Evolutionary conservation across 2,888 invertebrate species (phyloP).

Genomic region (Dynastes maya): DNA sequence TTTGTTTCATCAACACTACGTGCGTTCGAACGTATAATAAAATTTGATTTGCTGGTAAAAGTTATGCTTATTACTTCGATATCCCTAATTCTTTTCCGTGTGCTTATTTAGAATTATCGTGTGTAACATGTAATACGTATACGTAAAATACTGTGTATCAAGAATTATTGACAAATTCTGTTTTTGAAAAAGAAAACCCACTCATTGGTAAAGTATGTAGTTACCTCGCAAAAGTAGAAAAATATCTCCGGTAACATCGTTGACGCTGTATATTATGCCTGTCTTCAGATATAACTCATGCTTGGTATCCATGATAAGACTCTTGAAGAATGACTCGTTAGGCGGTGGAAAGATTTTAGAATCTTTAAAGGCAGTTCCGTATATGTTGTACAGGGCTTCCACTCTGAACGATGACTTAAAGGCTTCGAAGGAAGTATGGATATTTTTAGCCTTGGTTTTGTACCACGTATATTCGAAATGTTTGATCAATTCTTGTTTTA

Average conservation of each 20-base stretch:
- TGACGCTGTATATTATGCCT: constrained; percentile 53
- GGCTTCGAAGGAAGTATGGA: constrained; percentile 48
- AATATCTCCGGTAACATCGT: constrained; percentile 56
- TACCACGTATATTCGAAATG: constrained; percentile 59
- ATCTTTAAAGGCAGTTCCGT: constrained; percentile 51
- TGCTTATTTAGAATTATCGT: too few relatives aligned
- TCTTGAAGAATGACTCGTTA: constrained; percentile 53
- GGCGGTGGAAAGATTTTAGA: constrained; percentile 53
- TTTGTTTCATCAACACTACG: too few relatives aligned
- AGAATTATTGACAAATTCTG: too few relatives aligned
- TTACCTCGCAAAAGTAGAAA: constrained; percentile 57
- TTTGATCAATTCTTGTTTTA: constrained; percentile 56
- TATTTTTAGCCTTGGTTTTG: constrained; percentile 53
- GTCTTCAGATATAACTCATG: constrained; percentile 52
- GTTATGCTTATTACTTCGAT: too few relatives aligned
- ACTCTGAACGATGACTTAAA: constrained; percentile 56
- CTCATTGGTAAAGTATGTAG: neutral
- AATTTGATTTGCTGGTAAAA: too few relatives aligned
- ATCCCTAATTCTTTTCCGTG: too few relatives aligned
- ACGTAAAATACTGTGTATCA: too few relatives aligned
- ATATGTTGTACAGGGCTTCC: constrained; percentile 56
- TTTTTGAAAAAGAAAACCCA: too few relatives aligned
- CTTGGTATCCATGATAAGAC: constrained; percentile 48
- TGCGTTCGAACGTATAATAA: too few relatives aligned
- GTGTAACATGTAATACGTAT: too few relatives aligned